Percentiles rank a stretch among this genome's conserved stretches.
Conservation (phyloP, 2,888 invertebrate species). For the Orchesella flavescens region DNA sequence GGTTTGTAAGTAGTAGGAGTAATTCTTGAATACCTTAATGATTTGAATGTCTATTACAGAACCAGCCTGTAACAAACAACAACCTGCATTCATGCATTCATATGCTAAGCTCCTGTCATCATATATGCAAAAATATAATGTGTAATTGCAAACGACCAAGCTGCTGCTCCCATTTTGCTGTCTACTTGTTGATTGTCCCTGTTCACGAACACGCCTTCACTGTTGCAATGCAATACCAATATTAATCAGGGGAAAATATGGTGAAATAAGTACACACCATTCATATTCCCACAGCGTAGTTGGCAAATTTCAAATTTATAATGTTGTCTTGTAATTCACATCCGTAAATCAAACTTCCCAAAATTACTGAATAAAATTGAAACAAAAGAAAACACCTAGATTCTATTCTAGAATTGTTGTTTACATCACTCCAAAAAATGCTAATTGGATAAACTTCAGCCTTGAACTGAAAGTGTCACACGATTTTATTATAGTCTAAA, state of each 20-base stretch:
- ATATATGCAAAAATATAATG: conserved; percentile 5
- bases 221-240: not conserved
- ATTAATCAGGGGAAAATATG: not conserved
- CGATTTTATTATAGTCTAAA: no score
- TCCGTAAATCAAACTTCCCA: no score
- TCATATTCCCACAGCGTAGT: not conserved
- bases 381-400: no score
- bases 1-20: not conserved
- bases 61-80: not conserved
- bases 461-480: no score
- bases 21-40: not conserved
- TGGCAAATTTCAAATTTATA: not conserved
- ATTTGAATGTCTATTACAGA: not conserved
- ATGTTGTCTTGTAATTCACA: no score
- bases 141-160: not conserved
- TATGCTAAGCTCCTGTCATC: no score
- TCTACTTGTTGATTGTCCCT: conserved; percentile 34
- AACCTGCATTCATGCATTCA: not conserved
- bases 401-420: no score
- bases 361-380: no score
- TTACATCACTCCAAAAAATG: no score
- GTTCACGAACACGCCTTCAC: conserved; percentile 36
- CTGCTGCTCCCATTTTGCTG: conserved; percentile 51
- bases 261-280: no score
- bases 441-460: no score